Base-by-base conservation (phyloP, 2,113 vertebrate genomes). In the Mirza zaza region DNA sequence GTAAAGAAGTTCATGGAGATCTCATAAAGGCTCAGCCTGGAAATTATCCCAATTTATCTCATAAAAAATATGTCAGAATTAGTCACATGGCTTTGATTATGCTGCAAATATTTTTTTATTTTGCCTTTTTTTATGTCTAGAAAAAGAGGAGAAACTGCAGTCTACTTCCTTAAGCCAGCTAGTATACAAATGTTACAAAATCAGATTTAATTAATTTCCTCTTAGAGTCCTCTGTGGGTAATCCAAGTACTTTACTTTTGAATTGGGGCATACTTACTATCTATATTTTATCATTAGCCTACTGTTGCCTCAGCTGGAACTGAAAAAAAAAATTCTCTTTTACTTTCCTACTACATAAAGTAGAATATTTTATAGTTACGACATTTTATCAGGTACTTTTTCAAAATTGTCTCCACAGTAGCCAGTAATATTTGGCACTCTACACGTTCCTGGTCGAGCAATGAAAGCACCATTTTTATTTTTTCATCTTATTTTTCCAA, bases 371-470 rank as follows among this genome's bases (percentile, higher is more conserved):
- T 61, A 84, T 48, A 48, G 84, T 92, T 95, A 80, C 6, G 45
- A 29, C 85, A 91, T 77, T 91, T 87, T 94, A 39, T 94, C 48
- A 94, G 27, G 63, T 61, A 32, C 2, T 55, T 79, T 88, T 94
- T 42, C 23, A 87, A 95, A 85, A 27, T 52, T 29, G 5, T 91
- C 55, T 91, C 32, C 25, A 86, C 27, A 83, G 6, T 29, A 86
- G 20, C 48, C 15, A 63, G 15, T 25, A 88, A 87, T 36, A 94
- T 86, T 70, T 97, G 55, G 6, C 39, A 50, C 6, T 87, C 12
- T 77, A 75, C 2, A 21, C n/a, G 84, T 20, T 61, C 9, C 55
- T 36, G 32, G 63, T 85, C 21, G 11, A 68, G 3, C 6, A 76
- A 87, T 70, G 55, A 81, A 42, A 92, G 2, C 1, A 48, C 39